Evolutionary conservation across 2,888 invertebrate genomes (phyloP), one percentile per base, ranked within the genome.

Genomic region (Ophonus ardosiacus): DNA sequence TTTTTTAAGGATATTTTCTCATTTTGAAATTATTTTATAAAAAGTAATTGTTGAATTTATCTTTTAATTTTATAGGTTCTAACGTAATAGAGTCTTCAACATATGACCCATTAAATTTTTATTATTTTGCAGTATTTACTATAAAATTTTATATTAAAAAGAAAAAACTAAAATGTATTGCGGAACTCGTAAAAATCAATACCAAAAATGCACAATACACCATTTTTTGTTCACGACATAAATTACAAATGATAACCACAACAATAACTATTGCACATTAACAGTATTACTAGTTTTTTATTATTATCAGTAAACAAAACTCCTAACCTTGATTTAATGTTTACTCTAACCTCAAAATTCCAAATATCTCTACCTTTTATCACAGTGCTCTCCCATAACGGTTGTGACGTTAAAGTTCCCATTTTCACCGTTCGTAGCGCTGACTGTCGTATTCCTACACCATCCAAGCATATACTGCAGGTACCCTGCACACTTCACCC

Each of bases 401-500:
- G 89, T 88, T 57, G 86, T 86, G 21, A 38, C 81, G 68, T 85
- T 87, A 83, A 87, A 88, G 15, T 87, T 87, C 8, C 59, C 84
- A 43, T 86, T n/a, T 17, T 18, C 81, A 56, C 56, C 65, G 51
- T 61, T 61, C 56, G 21, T 61, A 21, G 51, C 78, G 65, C 21
- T 78, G 31, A 15, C 24, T 51, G 81, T 68, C 51, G 56, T 24
- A 21, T 81, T 81, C 18, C 40, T 87, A 85, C 94, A 94, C 86
- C 93, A 90, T 10, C 93, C 93, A 8, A 94, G 86, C 13, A 93
- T 88, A 87, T 93, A 94, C 18, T 92, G 90, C 1, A 93, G 88
- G 80, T 93, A 92, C 5, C 93, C 93, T 10, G 92, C 91, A 88
- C 95, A 95, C 0, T 92, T 90, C 92, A 93, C 93, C 13, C 94